Percentiles rank a stretch among this genome's conserved stretches.
Evolutionary conservation across 1,140 invertebrate species (phyloP).

Genomic region (Tetraneura akinire): DNA sequence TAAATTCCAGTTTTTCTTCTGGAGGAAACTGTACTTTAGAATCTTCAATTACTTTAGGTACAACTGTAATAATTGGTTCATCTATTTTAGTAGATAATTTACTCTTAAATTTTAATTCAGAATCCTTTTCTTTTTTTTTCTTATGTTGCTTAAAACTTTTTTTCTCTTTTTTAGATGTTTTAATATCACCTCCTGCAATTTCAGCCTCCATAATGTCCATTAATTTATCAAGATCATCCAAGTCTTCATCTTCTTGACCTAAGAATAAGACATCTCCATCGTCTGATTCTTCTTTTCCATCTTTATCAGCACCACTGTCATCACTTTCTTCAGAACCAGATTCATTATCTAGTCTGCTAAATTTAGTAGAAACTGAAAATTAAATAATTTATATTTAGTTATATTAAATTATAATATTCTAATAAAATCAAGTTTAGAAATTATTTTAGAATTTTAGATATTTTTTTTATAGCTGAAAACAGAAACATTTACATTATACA

Average conservation of each 20-base stretch:
- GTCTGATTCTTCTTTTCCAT: conserved; percentile 41
- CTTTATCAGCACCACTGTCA: conserved; percentile 15
- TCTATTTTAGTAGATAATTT: conserved; percentile 15
- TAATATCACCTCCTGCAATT: conserved; percentile 28
- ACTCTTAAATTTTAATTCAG: not conserved
- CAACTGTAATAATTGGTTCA: not conserved
- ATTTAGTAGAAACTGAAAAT: conserved; percentile 41
- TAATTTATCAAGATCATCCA: conserved; percentile 46
- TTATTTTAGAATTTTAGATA: too few species aligned
- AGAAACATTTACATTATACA: too few species aligned
- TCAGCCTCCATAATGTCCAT: conserved; percentile 50
- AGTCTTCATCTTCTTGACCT: conserved; percentile 44
- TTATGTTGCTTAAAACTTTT: conserved; percentile 31
- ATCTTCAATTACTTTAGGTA: conserved; percentile 11
- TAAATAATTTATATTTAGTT: too few species aligned
- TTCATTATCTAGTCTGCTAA: conserved; percentile 44
- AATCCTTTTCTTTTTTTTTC: conserved; percentile 27
- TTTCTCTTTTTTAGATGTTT: conserved; percentile 28
- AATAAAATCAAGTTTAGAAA: too few species aligned
- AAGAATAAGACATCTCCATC: conserved; percentile 45
- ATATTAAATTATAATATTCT: too few species aligned
- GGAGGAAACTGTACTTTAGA: not conserved
- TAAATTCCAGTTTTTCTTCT: conserved; percentile 43
- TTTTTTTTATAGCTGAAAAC: too few species aligned
- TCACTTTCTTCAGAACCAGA: conserved; percentile 47